Evolutionary conservation across 2,113 vertebrate species (phyloP).

Genomic region (Atherinomorus stipes): DNA sequence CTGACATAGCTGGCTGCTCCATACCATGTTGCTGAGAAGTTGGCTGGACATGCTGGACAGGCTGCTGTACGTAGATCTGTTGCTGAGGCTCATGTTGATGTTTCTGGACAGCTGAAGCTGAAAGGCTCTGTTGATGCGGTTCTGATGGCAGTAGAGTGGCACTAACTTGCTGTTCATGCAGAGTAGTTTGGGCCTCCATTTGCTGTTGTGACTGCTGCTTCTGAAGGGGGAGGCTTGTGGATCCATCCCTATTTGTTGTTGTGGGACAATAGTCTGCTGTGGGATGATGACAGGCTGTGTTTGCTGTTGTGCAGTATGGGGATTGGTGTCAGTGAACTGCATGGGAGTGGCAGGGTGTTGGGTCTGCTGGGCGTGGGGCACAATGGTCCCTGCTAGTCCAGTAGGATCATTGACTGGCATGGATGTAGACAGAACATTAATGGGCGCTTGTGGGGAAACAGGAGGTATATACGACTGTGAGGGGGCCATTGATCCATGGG

Average conservation of each 20-base stretch:
- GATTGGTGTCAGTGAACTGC: conserved; percentile 75
- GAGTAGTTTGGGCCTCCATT: conserved; percentile 71
- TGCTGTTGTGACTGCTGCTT: conserved; percentile 66
- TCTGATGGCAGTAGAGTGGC: conserved; percentile 62
- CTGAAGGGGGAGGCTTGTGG: conserved; percentile 71
- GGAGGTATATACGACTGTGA: conserved; percentile 78
- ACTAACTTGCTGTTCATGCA: conserved; percentile 71
- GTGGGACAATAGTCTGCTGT: conserved; percentile 77
- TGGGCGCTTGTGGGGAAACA: conserved; percentile 76
- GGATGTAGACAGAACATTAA: conserved; percentile 71
- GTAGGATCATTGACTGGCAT: conserved; percentile 75
- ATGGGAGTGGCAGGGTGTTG: conserved; percentile 75
- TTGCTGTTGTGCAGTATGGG: conserved; percentile 76
- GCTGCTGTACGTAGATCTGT: conserved; percentile 67
- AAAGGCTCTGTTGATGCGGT: conserved; percentile 64
- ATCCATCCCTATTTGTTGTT: conserved; percentile 79
- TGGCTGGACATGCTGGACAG: conserved; percentile 47
- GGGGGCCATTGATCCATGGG: conserved; percentile 67
- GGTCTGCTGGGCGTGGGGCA: conserved; percentile 71
- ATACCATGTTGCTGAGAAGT: conserved; percentile 65
- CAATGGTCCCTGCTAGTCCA: conserved; percentile 64
- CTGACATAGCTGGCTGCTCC: conserved; percentile 61
- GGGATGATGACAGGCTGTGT: conserved; percentile 70
- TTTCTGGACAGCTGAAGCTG: conserved; percentile 62
- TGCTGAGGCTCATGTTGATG: conserved; percentile 68